Conservation (phyloP, 2,888 invertebrate genomes). For the Gymnosoma rotundatum region DNA sequence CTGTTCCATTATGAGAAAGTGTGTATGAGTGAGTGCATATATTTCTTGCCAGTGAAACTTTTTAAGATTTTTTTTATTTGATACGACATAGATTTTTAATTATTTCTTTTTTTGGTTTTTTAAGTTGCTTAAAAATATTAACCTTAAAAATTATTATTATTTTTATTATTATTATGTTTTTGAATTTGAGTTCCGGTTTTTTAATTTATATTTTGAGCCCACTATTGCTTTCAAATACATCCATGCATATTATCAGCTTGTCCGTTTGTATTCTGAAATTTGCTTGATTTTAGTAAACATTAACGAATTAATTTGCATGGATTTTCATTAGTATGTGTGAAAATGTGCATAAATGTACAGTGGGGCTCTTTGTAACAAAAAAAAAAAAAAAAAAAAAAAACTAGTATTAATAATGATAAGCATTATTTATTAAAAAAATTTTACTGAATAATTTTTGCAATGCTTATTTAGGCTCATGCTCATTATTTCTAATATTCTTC, state of each 20-base stretch:
- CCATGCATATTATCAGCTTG: not conserved
- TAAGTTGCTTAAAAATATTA: not conserved
- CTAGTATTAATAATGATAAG: too few species aligned
- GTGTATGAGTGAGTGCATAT: conserved; percentile 45
- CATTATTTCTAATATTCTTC: too few species aligned
- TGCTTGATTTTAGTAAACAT: conserved; percentile 25
- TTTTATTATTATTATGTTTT: not conserved
- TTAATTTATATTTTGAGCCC: conserved; percentile 8
- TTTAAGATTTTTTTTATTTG: conserved; percentile 15
- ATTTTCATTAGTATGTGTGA: conserved; percentile 3
- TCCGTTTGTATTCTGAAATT: conserved; percentile 31
- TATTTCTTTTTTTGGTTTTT: not conserved
- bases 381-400: too few species aligned
- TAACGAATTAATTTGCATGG: conserved; percentile 17
- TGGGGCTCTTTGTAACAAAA: conserved; percentile 8
- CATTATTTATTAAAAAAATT: too few species aligned
- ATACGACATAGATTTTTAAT: not conserved
- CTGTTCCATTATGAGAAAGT: conserved; percentile 26
- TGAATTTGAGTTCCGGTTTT: conserved; percentile 57
- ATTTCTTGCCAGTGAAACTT: conserved; percentile 39
- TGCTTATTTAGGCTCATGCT: too few species aligned
- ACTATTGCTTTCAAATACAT: conserved; percentile 4
- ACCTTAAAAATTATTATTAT: not conserved
- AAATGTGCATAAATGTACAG: conserved; percentile 34
- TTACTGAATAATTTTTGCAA: too few species aligned